phyloP scores from a whole-genome alignment of 2,888 invertebrate species.

The Idaea aversata region DNA sequence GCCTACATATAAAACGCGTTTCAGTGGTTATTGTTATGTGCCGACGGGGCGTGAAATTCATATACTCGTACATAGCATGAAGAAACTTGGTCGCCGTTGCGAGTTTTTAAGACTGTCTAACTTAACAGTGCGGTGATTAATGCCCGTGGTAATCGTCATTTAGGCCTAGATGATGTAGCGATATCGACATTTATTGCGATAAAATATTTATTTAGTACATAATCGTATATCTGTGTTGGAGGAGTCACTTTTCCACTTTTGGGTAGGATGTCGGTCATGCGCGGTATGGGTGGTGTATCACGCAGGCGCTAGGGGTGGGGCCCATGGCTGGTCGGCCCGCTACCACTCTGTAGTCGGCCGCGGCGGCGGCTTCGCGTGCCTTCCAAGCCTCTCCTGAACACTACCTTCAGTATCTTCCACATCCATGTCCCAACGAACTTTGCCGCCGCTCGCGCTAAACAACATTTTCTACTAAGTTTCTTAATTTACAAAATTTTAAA shows the following conservation, averaged over 20 bases:
- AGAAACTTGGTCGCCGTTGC: slow-evolving; percentile 19
- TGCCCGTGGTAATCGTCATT: slow-evolving; percentile 50
- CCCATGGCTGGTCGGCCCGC: slow-evolving; percentile 67
- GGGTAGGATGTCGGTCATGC: slow-evolving; percentile 78
- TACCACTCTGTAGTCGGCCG: slow-evolving; percentile 73
- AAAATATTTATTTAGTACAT: slow-evolving; percentile 79
- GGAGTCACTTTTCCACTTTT: slow-evolving; percentile 79
- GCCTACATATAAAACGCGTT: slow-evolving; percentile 12
- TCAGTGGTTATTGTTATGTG: slow-evolving; percentile 30
- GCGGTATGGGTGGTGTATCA: slow-evolving; percentile 48
- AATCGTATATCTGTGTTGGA: slow-evolving; percentile 76
- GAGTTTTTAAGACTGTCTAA: slow-evolving; percentile 14
- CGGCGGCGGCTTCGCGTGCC: slow-evolving; percentile 66
- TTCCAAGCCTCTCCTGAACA: slow-evolving; percentile 45
- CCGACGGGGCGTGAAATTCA: slow-evolving; percentile 30
- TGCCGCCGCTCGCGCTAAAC: slow-evolving; percentile 66
- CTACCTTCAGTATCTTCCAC: slow-evolving; percentile 43
- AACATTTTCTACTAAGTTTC: slow-evolving; percentile 50
- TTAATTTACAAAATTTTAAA: slow-evolving; percentile 46
- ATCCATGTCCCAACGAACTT: slow-evolving; percentile 46
- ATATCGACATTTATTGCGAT: slow-evolving; percentile 61
- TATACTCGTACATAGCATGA: slow-evolving; percentile 27
- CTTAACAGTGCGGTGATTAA: not conserved
- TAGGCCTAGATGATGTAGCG: slow-evolving; percentile 63
- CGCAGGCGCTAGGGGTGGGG: slow-evolving; percentile 78